These are phyloP conservation scores for Cremastinae sp. DNA, from an alignment of 2,888 invertebrate genomes.

Conservation along the genomic window DNA sequence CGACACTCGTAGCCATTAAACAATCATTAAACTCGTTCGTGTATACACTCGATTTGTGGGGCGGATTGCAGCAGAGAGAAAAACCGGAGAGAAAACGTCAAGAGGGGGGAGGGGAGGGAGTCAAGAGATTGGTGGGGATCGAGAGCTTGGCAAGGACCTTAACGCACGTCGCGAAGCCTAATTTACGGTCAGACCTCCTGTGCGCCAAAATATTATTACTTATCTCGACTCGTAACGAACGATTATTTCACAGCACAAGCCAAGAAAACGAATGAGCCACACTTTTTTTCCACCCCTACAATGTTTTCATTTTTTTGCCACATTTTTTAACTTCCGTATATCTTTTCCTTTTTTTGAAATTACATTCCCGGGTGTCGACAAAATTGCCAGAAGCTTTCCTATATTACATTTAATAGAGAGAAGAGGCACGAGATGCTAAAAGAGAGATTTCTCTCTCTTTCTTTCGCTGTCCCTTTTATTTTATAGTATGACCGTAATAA, in stretches of 20 bases:
- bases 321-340: neutral
- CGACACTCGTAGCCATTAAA: slow-evolving; percentile 79
- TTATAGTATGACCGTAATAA: slow-evolving; percentile 66
- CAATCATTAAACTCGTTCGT: slow-evolving; percentile 80
- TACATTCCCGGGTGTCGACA: too few relatives aligned
- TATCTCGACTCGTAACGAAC: slow-evolving; percentile 69
- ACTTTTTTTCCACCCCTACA: too few relatives aligned
- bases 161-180: slow-evolving; percentile 74
- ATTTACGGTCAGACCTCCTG: slow-evolving; percentile 80
- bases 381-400: too few relatives aligned
- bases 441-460: slow-evolving; percentile 46
- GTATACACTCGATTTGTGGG: slow-evolving; percentile 54
- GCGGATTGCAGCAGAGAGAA: slow-evolving; percentile 28
- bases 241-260: slow-evolving; percentile 61
- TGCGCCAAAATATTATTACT: slow-evolving; percentile 78
- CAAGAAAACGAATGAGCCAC: slow-evolving; percentile 1
- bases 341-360: neutral
- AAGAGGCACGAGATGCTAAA: too few relatives aligned
- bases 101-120: slow-evolving; percentile 29
- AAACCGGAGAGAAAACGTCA: too few relatives aligned
- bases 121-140: slow-evolving; percentile 11
- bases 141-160: slow-evolving; percentile 61
- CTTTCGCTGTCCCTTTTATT: slow-evolving; percentile 48
- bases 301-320: too few relatives aligned
- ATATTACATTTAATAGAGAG: too few relatives aligned